A percentile compares a stretch with the other conserved stretches of the same genome.
Conservation (phyloP, 2,113 vertebrate species). For the Aramus guarauna region DNA sequence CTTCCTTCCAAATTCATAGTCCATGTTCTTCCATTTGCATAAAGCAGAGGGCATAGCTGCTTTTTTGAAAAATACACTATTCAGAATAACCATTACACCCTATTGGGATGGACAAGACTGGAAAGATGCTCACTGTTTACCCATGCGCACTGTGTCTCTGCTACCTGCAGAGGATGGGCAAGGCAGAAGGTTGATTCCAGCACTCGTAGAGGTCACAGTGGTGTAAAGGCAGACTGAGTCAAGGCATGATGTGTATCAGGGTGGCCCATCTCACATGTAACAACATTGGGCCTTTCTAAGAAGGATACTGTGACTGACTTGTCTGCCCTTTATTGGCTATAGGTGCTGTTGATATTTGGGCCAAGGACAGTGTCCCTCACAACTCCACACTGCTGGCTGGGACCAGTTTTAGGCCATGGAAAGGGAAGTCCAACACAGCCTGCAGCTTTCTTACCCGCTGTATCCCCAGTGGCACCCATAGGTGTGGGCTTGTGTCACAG, state of each 20-base stretch:
- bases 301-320: background rate
- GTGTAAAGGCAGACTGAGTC: background rate
- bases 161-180: background rate
- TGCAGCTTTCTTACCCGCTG: background rate
- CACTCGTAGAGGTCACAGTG: background rate
- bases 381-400: background rate
- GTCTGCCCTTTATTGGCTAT: accelerated
- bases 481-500: background rate
- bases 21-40: background rate
- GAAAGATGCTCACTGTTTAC: background rate
- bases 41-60: background rate
- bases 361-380: background rate
- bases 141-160: background rate
- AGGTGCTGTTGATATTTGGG: background rate
- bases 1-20: background rate
- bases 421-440: background rate
- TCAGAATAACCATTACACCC: background rate
- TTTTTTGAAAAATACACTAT: background rate
- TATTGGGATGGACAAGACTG: background rate
- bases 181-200: background rate
- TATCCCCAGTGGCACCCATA: background rate
- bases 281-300: background rate
- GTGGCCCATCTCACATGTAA: accelerated
- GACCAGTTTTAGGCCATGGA: background rate
- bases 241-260: accelerated